phyloP scores from a whole-genome alignment of 2,113 vertebrate species.

The Clinocottus analis region DNA sequence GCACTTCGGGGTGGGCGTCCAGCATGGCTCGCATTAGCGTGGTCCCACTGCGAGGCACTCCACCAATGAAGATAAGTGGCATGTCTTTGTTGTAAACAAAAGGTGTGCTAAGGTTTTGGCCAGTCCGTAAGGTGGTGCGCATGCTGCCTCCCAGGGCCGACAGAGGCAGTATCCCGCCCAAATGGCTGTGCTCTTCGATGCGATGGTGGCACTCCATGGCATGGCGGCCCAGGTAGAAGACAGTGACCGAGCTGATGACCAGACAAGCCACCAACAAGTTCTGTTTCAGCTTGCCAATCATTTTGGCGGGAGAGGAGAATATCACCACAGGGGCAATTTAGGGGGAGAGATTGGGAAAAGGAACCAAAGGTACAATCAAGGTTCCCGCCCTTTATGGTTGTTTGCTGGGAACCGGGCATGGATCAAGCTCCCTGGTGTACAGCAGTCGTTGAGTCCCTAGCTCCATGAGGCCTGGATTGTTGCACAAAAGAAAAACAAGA shows the following conservation, averaged over 20 bases:
- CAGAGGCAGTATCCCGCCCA: slow-evolving; percentile 56
- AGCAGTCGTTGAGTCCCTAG: slow-evolving; percentile 71
- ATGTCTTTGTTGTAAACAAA: slow-evolving; percentile 95
- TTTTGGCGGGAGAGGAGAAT: slow-evolving; percentile 72
- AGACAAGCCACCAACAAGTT: slow-evolving; percentile 94
- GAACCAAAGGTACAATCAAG: slow-evolving; percentile 28
- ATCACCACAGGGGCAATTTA: slow-evolving; percentile 40
- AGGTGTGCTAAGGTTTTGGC: slow-evolving; percentile 77
- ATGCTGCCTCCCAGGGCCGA: slow-evolving; percentile 73
- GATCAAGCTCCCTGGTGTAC: slow-evolving; percentile 72
- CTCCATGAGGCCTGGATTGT: slow-evolving; percentile 82
- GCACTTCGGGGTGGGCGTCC: slow-evolving; percentile 94
- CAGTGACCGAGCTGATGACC: slow-evolving; percentile 93
- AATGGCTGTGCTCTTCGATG: slow-evolving; percentile 87
- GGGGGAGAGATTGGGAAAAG: slow-evolving; percentile 32
- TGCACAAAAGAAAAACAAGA: slow-evolving; percentile 51
- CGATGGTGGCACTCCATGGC: slow-evolving; percentile 98
- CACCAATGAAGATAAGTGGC: slow-evolving; percentile 96
- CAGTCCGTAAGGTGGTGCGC: slow-evolving; percentile 79
- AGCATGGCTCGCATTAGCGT: slow-evolving; percentile 98
- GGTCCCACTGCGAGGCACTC: slow-evolving; percentile 95
- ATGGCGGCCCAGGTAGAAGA: slow-evolving; percentile 95
- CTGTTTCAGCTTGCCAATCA: slow-evolving; percentile 97
- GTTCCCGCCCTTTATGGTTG: slow-evolving; percentile 74
- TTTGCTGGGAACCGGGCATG: slow-evolving; percentile 59